Evolutionary conservation across 2,797 vertebrate genomes (phyloP), one percentile per base, ranked within the genome.

Genomic region (Lepilemur ruficaudatus): DNA sequence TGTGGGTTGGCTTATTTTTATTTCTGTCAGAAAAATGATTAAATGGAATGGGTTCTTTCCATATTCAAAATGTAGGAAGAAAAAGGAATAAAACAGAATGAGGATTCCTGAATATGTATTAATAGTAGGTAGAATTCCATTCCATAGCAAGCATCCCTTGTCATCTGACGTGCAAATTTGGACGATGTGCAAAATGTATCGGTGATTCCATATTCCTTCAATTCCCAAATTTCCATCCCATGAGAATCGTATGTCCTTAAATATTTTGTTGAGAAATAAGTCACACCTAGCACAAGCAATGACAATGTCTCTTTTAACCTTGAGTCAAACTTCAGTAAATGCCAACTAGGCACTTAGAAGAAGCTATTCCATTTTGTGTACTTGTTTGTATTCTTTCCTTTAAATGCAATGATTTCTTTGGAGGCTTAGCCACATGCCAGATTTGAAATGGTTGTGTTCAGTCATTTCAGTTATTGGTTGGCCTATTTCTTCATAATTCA

Each of bases 401-500:
- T 85, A 69, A 78, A 89, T 52, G 15, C 30, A 38, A 14, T 12
- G 59, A 15, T 67, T 86, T 82, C 73, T 81, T 96, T 81, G 57
- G 70, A 69, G 38, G 72, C 55, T 94, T 94, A 89, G 30, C 43
- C 38, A 63, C 30, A 72, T 57, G n/a, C 35, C 85, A 73, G 55
- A 90, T 80, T 92, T 94, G 52, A 96, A 92, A 85, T 55, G 22
- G 52, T 35, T 55, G 20, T 89, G 65, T 43, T 87, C 55, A 86
- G 32, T 78, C 73, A 67, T 82, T 90, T 96, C 70, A 57, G 65
- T 92, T 94, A 79, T 57, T 84, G 55, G 30, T 57, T 32, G 9
- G 43, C 46, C 50, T 78, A 57, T 83, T 87, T 20, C 79, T 82
- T 96, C 80, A 67, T 93, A 94, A 97, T 79, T 96, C 72, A 96